A percentile compares a stretch with the other conserved stretches of the same genome.
phyloP scores from a whole-genome alignment of 2,113 vertebrate genomes.

The Actinemys pallida region DNA sequence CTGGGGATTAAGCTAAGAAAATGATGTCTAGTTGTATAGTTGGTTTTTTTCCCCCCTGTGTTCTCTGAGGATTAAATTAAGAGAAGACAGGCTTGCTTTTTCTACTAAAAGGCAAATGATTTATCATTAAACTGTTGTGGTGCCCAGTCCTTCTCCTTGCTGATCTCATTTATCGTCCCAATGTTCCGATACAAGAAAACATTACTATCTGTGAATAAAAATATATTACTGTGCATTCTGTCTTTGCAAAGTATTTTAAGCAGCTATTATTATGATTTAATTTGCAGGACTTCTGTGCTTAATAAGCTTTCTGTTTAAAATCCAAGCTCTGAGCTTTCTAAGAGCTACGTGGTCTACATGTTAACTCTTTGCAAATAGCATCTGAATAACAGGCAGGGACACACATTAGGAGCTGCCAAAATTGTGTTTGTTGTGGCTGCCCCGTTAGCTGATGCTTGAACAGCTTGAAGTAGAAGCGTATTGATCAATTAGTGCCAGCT shows the following conservation, averaged over 20 bases:
- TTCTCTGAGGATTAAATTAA: not conserved
- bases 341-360: conserved; percentile 78
- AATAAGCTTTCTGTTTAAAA: conserved; percentile 79
- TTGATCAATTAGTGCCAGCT: conserved; percentile 78
- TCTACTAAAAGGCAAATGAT: not conserved
- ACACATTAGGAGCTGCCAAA: conserved; percentile 69
- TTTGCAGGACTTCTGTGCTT: conserved; percentile 69
- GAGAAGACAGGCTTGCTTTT: not conserved
- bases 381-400: conserved; percentile 75
- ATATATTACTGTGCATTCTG: conserved; percentile 40
- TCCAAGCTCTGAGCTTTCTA: conserved; percentile 58
- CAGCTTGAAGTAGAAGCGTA: conserved; percentile 78
- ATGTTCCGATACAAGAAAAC: conserved; percentile 22
- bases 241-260: conserved; percentile 67
- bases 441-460: conserved; percentile 69
- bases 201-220: conserved; percentile 58
- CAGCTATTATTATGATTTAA: conserved; percentile 74
- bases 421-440: conserved; percentile 80
- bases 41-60: not conserved
- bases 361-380: conserved; percentile 75
- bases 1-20: not conserved
- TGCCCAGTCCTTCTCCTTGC: conserved; percentile 9
- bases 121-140: not conserved
- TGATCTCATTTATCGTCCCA: conserved; percentile 29
- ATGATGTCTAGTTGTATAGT: not conserved